Evolutionary conservation across 2,113 vertebrate species (phyloP).

Genomic region (Dromas ardeola): DNA sequence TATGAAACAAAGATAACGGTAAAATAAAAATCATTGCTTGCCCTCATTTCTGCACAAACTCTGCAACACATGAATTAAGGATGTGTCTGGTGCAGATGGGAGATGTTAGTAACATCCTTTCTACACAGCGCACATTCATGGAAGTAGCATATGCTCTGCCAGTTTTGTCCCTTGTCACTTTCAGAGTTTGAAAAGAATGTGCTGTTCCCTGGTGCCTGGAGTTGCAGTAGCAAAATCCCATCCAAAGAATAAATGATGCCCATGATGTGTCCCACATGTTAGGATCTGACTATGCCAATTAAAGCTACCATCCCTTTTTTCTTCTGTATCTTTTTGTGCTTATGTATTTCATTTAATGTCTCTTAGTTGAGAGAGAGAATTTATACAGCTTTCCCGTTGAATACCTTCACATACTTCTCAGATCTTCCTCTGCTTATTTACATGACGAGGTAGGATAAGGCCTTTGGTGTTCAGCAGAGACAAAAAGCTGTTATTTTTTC

Average conservation of each 20-base stretch:
- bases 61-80: slow-evolving; percentile 61
- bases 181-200: slow-evolving; percentile 27
- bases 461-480: slow-evolving; percentile 4
- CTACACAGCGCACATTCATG: not conserved
- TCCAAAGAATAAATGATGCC: slow-evolving; percentile 15
- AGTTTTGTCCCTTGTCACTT: slow-evolving; percentile 44
- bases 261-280: not conserved
- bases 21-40: slow-evolving; percentile 33
- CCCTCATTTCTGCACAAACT: slow-evolving; percentile 38
- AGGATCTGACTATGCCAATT: not conserved
- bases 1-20: not conserved
- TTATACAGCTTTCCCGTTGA: not conserved
- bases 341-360: not conserved
- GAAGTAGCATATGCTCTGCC: slow-evolving; percentile 52
- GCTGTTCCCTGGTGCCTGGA: slow-evolving; percentile 17
- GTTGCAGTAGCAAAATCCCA: not conserved
- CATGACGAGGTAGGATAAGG: slow-evolving; percentile 22
- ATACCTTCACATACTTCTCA: not conserved
- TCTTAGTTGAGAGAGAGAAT: not conserved
- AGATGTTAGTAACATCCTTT: slow-evolving; percentile 65
- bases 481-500: slow-evolving; percentile 47
- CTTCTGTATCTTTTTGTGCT: not conserved
- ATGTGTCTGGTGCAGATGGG: slow-evolving; percentile 61
- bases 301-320: not conserved
- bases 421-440: slow-evolving; percentile 21